A percentile compares a stretch with the other conserved stretches of the same genome.
These are phyloP conservation scores for Eurosta solidaginis DNA, from an alignment of 1,140 invertebrate genomes.

Conservation along the genomic window DNA sequence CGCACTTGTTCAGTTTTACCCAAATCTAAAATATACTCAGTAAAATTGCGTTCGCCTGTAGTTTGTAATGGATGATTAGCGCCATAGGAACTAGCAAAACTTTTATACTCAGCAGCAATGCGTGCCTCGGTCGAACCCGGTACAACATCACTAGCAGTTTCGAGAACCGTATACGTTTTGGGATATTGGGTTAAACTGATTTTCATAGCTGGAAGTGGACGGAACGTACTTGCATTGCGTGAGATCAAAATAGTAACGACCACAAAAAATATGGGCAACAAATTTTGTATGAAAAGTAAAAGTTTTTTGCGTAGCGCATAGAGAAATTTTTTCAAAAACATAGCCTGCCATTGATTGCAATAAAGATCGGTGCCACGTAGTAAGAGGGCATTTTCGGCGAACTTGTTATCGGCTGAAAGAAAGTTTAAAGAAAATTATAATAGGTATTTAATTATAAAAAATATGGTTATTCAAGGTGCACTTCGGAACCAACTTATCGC, in stretches of 20 bases:
- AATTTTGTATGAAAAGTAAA: slow-evolving; percentile 64
- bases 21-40: slow-evolving; percentile 41
- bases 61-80: slow-evolving; percentile 32
- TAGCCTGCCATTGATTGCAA: slow-evolving; percentile 66
- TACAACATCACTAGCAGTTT: not conserved
- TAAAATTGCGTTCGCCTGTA: slow-evolving; percentile 24
- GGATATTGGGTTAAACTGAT: slow-evolving; percentile 46
- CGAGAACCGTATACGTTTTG: slow-evolving; percentile 42
- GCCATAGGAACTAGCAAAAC: slow-evolving; percentile 39
- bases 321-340: slow-evolving; percentile 67
- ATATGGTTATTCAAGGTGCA: not conserved
- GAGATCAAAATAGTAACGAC: slow-evolving; percentile 64
- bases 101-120: slow-evolving; percentile 40
- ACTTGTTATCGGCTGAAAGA: slow-evolving; percentile 44
- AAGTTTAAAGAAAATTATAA: not conserved
- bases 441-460: not conserved
- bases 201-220: slow-evolving; percentile 40
- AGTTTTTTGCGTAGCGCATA: slow-evolving; percentile 65
- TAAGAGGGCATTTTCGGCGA: slow-evolving; percentile 40
- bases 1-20: slow-evolving; percentile 42
- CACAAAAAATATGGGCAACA: slow-evolving; percentile 67
- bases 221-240: slow-evolving; percentile 36
- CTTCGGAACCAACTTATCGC: too few species aligned
- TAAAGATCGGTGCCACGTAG: slow-evolving; percentile 42
- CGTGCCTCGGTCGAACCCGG: not conserved